These are phyloP conservation scores for Falcaria lacertinaria DNA, from an alignment of 2,888 invertebrate species.

Conservation along the genomic window DNA sequence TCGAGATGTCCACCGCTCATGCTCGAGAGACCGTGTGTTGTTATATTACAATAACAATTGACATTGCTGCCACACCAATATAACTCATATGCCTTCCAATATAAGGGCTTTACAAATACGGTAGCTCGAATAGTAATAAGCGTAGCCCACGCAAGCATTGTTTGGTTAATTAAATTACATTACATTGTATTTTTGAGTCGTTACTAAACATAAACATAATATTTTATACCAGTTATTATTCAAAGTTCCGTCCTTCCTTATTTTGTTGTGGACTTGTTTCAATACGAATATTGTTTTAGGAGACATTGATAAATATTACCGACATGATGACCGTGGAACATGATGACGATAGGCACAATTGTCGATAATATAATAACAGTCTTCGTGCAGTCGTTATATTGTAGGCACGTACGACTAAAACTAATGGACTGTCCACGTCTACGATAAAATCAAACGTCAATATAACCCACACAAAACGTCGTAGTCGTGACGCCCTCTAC, in stretches of 20 bases:
- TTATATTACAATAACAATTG: constrained; percentile 71
- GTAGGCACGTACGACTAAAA: constrained; percentile 15
- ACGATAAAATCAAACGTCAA: constrained; percentile 37
- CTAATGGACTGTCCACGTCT: constrained; percentile 25
- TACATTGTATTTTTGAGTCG: constrained; percentile 34
- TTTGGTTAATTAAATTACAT: constrained; percentile 59
- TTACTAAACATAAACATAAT: constrained; percentile 13
- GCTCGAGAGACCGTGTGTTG: constrained; percentile 43
- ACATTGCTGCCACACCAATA: constrained; percentile 10
- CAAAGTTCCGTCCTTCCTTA: background rate
- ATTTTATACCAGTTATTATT: background rate
- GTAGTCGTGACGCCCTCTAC: constrained; percentile 31
- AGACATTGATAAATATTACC: too few species aligned
- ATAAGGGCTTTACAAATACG: constrained; percentile 30
- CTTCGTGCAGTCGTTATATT: background rate
- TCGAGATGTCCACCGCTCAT: constrained; percentile 64
- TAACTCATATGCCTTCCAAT: constrained; percentile 32
- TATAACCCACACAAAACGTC: constrained; percentile 21
- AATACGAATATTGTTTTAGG: too few species aligned
- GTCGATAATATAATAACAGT: background rate
- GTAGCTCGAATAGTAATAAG: constrained; percentile 14
- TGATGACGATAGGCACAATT: background rate
- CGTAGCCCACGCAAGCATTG: constrained; percentile 21
- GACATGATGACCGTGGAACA: too few species aligned
- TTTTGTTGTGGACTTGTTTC: background rate